Conservation (phyloP, 2,888 invertebrate genomes). For the Entomobrya multifasciata region DNA sequence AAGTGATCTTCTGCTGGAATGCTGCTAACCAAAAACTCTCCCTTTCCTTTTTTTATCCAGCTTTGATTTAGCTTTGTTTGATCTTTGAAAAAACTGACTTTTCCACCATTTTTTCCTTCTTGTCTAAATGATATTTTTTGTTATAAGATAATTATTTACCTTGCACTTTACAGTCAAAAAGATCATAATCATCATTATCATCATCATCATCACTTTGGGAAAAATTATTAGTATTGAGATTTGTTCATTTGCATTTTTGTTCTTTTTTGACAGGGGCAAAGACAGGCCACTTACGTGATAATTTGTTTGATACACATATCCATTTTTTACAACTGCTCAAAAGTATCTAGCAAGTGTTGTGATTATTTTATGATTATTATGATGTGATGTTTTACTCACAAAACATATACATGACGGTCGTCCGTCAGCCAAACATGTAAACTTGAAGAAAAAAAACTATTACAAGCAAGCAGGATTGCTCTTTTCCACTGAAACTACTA, state of each 20-base stretch:
- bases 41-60: not conserved
- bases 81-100: constrained; percentile 22
- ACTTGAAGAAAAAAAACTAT: too few species aligned
- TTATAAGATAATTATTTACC: constrained; percentile 24
- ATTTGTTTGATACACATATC: constrained; percentile 63
- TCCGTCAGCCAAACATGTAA: too few species aligned
- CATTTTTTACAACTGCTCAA: not conserved
- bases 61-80: not conserved
- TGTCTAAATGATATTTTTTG: too few species aligned
- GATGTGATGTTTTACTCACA: constrained; percentile 11
- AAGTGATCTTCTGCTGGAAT: not conserved
- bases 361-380: constrained; percentile 1
- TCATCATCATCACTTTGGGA: not conserved
- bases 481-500: too few species aligned
- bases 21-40: not conserved
- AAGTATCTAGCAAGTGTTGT: too few species aligned
- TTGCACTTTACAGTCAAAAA: not conserved
- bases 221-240: constrained; percentile 42
- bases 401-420: constrained; percentile 3
- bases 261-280: constrained; percentile 65
- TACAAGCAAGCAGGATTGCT: constrained; percentile 19
- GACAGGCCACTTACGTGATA: constrained; percentile 69
- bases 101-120: not conserved
- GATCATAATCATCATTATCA: not conserved
- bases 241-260: constrained; percentile 67